A percentile compares a stretch with the other conserved stretches of the same genome.
phyloP scores from a whole-genome alignment of 1,140 invertebrate species.

The Tetranychus cinnabarinus region DNA sequence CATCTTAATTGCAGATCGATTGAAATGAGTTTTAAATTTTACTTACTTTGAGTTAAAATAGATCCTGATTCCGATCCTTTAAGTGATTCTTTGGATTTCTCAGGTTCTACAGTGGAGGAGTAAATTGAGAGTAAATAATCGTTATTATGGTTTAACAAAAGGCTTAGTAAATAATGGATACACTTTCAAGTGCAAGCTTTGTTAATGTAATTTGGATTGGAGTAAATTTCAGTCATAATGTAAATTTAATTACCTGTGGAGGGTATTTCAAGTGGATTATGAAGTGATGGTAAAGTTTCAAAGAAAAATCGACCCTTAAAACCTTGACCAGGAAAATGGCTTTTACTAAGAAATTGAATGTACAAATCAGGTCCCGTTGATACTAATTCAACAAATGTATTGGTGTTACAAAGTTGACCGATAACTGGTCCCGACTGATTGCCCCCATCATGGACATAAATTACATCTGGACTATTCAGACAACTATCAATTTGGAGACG shows the following conservation, averaged over 20 bases:
- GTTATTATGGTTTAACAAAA: no score
- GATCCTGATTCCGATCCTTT: no score
- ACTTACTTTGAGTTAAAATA: no score
- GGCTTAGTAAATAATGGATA: neutral
- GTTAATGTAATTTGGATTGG: no score
- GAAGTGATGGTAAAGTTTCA: conserved; percentile 7
- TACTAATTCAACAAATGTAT: conserved; percentile 43
- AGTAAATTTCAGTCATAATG: no score
- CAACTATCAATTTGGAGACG: conserved; percentile 28
- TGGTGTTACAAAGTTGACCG: conserved; percentile 51
- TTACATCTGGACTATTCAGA: conserved; percentile 49
- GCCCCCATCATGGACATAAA: conserved; percentile 49
- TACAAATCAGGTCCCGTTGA: conserved; percentile 51
- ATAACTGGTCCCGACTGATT: conserved; percentile 37
- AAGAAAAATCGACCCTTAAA: conserved; percentile 63
- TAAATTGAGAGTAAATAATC: no score
- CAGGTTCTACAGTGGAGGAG: no score
- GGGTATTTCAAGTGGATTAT: conserved; percentile 22
- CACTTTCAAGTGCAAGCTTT: neutral
- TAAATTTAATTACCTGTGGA: conserved; percentile 19
- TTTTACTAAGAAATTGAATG: conserved; percentile 56
- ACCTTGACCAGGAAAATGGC: conserved; percentile 50
- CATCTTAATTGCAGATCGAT: no score
- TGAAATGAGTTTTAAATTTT: no score
- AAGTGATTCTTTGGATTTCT: no score